Percentiles rank a stretch among this genome's conserved stretches.
These are phyloP conservation scores for Sinopyrophorus schimmeli DNA, from an alignment of 2,888 invertebrate species.

Conservation along the genomic window DNA sequence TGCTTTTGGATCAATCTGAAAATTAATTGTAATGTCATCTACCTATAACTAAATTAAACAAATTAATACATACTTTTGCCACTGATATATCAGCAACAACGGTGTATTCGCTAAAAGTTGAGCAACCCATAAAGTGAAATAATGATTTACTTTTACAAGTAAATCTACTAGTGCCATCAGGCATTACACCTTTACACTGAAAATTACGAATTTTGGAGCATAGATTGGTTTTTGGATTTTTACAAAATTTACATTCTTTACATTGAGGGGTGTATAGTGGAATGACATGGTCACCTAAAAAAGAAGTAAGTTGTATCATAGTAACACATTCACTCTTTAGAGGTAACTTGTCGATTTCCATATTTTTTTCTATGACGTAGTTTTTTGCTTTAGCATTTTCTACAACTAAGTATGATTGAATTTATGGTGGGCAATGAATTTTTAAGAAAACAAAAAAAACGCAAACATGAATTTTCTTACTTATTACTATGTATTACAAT, in stretches of 20 bases:
- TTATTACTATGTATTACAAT: no score
- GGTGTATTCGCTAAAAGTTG: constrained; percentile 92
- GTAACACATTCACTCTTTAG: no score
- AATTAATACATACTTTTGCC: constrained; percentile 70
- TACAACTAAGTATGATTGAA: no score
- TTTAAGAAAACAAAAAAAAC: no score
- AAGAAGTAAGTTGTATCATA: background rate
- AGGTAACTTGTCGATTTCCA: no score
- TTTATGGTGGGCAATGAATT: no score
- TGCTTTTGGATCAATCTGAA: no score
- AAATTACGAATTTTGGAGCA: constrained; percentile 89
- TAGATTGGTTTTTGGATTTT: constrained; percentile 93
- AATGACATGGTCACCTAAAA: constrained; percentile 89
- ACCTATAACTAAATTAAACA: constrained; percentile 56
- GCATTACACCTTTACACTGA: constrained; percentile 89
- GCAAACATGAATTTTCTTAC: no score
- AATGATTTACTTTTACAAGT: constrained; percentile 77
- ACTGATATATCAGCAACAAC: constrained; percentile 94
- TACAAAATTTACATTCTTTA: constrained; percentile 94
- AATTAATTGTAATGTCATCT: no score
- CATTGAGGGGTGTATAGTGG: constrained; percentile 98
- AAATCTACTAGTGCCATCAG: constrained; percentile 88
- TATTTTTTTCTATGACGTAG: no score
- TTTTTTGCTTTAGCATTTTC: no score
- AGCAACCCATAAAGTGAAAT: constrained; percentile 96